A percentile compares a stretch with the other conserved stretches of the same genome.
Evolutionary conservation across 2,797 vertebrate species (phyloP).

Genomic region (Acipenser ruthenus): DNA sequence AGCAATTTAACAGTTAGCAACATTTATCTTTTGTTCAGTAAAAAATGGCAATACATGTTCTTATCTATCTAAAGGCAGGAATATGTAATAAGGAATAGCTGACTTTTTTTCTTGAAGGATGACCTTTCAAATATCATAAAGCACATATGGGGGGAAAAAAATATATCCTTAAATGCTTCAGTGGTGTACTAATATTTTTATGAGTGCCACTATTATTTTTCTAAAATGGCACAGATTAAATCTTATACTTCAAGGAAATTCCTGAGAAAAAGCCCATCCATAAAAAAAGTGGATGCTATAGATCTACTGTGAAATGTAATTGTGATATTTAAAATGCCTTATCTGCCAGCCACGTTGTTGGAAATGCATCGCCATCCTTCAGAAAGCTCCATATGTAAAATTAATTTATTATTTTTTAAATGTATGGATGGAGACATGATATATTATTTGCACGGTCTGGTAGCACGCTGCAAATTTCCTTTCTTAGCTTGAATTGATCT

Average conservation of each 20-base stretch:
- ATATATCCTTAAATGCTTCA: conserved; percentile 42
- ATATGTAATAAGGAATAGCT: conserved; percentile 55
- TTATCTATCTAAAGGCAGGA: conserved; percentile 45
- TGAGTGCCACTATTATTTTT: conserved; percentile 45
- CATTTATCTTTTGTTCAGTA: conserved; percentile 22
- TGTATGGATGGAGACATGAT: conserved; percentile 24
- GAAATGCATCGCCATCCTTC: conserved; percentile 29
- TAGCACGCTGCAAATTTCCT: conserved; percentile 39
- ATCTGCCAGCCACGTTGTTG: conserved; percentile 34
- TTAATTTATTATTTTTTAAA: background rate
- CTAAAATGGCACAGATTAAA: conserved; percentile 50
- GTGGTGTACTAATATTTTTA: conserved; percentile 48
- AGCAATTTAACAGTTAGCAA: conserved; percentile 21
- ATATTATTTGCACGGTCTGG: conserved; percentile 12
- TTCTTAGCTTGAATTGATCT: conserved; percentile 61
- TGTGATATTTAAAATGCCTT: conserved; percentile 40
- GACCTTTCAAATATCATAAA: conserved; percentile 63
- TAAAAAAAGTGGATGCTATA: conserved; percentile 37
- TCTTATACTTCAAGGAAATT: conserved; percentile 37
- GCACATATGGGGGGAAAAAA: conserved; percentile 42
- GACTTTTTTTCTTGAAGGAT: conserved; percentile 56
- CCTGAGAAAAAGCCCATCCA: conserved; percentile 37
- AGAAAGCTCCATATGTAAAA: conserved; percentile 17
- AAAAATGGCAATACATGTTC: conserved; percentile 26
- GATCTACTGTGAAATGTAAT: conserved; percentile 36